phyloP scores from a whole-genome alignment of 2,797 vertebrate species.

The Selene dorsalis region DNA sequence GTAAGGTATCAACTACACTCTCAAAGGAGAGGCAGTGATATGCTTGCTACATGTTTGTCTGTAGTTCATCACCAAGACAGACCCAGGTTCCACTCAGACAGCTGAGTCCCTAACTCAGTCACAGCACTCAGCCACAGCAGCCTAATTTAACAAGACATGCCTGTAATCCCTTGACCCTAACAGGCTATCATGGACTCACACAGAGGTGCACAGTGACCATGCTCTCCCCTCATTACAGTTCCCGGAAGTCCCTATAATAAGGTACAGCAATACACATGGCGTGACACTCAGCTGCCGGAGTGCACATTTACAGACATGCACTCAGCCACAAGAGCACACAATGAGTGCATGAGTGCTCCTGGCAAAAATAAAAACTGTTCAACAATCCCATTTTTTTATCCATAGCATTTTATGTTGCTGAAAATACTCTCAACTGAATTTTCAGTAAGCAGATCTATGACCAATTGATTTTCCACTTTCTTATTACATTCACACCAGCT shows the following conservation, averaged over 20 bases:
- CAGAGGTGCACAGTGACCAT: constrained; percentile 66
- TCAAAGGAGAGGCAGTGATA: constrained; percentile 59
- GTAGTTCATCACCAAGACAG: constrained; percentile 72
- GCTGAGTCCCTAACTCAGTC: constrained; percentile 79
- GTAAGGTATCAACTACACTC: constrained; percentile 54
- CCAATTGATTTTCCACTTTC: constrained; percentile 22
- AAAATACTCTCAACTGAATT: constrained; percentile 2
- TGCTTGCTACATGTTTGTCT: constrained; percentile 66
- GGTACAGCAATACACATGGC: constrained; percentile 54
- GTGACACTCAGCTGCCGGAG: constrained; percentile 32
- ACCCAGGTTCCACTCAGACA: constrained; percentile 73
- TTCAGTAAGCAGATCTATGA: constrained; percentile 26
- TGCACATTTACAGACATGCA: constrained; percentile 36
- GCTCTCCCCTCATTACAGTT: constrained; percentile 63
- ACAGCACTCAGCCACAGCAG: constrained; percentile 74
- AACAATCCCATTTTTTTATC: not conserved
- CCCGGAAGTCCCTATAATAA: constrained; percentile 62
- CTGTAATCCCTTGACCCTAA: constrained; percentile 77
- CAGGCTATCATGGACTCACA: constrained; percentile 63
- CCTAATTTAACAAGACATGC: constrained; percentile 82
- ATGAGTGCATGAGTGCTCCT: constrained; percentile 7
- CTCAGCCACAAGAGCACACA: not conserved
- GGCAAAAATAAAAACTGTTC: not conserved
- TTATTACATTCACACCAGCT: constrained; percentile 8
- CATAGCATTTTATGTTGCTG: constrained; percentile 7